Conservation (phyloP, 2,888 invertebrate species). For the Drosophila anomalata region DNA sequence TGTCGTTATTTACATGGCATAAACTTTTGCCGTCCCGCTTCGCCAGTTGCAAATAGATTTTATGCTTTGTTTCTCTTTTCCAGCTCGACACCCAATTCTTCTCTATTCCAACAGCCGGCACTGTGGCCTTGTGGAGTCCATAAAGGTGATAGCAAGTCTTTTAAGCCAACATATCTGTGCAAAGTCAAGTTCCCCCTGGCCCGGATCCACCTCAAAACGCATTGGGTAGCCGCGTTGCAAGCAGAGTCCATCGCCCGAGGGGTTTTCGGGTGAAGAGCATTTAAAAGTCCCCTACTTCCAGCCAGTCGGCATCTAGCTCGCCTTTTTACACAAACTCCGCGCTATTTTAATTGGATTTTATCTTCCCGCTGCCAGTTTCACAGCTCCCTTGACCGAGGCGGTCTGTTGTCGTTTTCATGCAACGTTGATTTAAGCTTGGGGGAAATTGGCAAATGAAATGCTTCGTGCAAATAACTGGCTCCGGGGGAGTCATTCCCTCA, state of each 20-base stretch:
- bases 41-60: constrained; percentile 73
- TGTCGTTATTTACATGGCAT: constrained; percentile 79
- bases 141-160: constrained; percentile 10
- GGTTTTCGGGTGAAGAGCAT: constrained; percentile 41
- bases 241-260: not conserved
- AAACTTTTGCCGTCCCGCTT: constrained; percentile 66
- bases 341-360: constrained; percentile 77
- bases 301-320: constrained; percentile 14
- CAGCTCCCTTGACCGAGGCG: constrained; percentile 22
- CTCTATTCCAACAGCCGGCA: constrained; percentile 7
- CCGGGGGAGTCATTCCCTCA: constrained; percentile 28
- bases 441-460: constrained; percentile 76
- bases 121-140: constrained; percentile 9
- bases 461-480: constrained; percentile 67
- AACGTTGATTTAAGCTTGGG: constrained; percentile 68
- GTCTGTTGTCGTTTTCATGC: constrained; percentile 62
- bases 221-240: not conserved
- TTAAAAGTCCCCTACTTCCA: constrained; percentile 25
- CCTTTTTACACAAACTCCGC: constrained; percentile 50
- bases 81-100: constrained; percentile 33
- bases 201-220: no score
- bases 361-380: constrained; percentile 67
- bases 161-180: not conserved
- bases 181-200: not conserved
- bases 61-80: constrained; percentile 69